Conservation (phyloP, 2,113 vertebrate species). For the Tachysurus fulvidraco region DNA sequence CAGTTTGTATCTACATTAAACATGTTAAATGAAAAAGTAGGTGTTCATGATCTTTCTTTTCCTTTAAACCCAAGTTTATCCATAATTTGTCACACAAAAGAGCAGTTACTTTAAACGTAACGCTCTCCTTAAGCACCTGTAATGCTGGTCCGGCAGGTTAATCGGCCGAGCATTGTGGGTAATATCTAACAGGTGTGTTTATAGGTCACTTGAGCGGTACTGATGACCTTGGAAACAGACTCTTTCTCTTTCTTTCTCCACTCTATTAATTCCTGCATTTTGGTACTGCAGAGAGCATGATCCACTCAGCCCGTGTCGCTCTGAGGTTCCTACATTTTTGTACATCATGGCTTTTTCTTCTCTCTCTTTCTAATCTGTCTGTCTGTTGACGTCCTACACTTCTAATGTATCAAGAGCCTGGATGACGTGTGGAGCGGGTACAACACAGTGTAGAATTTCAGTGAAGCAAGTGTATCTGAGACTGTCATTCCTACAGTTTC, state of each 20-base stretch:
- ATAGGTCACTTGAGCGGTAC: slow-evolving; percentile 31
- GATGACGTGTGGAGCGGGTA: not conserved
- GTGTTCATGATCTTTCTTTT: not conserved
- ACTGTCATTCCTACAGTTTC: not conserved
- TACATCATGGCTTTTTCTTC: not conserved
- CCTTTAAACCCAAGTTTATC: not conserved
- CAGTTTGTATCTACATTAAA: slow-evolving; percentile 54
- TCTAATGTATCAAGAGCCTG: not conserved
- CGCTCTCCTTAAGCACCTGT: slow-evolving; percentile 8
- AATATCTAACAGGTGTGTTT: slow-evolving; percentile 44
- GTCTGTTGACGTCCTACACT: not conserved
- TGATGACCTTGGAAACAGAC: slow-evolving; percentile 37
- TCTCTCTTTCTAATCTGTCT: not conserved
- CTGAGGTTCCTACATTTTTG: not conserved
- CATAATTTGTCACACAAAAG: not conserved
- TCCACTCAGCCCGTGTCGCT: not conserved
- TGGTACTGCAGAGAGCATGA: not conserved
- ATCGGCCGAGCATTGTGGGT: slow-evolving; percentile 24
- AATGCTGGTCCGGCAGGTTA: not conserved
- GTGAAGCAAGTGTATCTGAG: not conserved
- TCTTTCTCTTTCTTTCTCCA: not conserved
- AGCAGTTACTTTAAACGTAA: not conserved
- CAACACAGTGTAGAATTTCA: not conserved
- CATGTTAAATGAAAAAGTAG: slow-evolving; percentile 27
- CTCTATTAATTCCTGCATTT: not conserved